phyloP scores from a whole-genome alignment of 2,888 invertebrate genomes.

The Meta bourneti region DNA sequence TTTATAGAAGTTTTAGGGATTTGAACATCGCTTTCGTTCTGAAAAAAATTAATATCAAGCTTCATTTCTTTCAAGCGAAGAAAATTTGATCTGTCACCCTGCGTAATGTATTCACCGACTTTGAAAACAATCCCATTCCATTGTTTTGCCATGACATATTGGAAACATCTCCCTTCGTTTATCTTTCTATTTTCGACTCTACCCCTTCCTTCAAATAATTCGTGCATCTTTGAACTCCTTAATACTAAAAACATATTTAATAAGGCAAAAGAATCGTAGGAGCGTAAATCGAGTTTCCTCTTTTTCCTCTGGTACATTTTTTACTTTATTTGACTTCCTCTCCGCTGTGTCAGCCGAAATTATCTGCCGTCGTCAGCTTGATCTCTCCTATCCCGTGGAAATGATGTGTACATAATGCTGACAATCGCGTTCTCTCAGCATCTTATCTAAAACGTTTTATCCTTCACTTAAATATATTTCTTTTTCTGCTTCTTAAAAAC shows the following conservation, averaged over 20 bases:
- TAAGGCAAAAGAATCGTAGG: constrained; percentile 27
- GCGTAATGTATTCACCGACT: neutral
- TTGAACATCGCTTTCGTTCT: too few species aligned
- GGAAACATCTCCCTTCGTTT: neutral
- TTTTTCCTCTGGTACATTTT: neutral
- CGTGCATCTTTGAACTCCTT: neutral
- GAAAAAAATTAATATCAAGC: too few species aligned
- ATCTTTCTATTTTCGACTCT: neutral
- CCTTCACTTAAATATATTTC: neutral
- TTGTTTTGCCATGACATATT: neutral
- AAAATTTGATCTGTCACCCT: neutral
- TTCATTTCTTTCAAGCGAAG: neutral
- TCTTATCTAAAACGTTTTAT: constrained; percentile 51
- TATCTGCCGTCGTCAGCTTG: constrained; percentile 51
- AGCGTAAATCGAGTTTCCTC: constrained; percentile 47
- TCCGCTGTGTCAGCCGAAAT: constrained; percentile 53
- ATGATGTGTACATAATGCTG: constrained; percentile 60
- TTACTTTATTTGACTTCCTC: neutral
- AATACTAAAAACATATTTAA: constrained; percentile 25
- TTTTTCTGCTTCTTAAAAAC: neutral
- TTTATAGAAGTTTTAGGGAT: too few species aligned
- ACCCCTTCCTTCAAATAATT: neutral
- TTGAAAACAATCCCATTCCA: neutral
- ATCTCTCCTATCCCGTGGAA: constrained; percentile 20
- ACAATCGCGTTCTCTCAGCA: constrained; percentile 47